Base-by-base conservation (phyloP, 2,113 vertebrate species). In the Onychorhynchus coronatus region DNA sequence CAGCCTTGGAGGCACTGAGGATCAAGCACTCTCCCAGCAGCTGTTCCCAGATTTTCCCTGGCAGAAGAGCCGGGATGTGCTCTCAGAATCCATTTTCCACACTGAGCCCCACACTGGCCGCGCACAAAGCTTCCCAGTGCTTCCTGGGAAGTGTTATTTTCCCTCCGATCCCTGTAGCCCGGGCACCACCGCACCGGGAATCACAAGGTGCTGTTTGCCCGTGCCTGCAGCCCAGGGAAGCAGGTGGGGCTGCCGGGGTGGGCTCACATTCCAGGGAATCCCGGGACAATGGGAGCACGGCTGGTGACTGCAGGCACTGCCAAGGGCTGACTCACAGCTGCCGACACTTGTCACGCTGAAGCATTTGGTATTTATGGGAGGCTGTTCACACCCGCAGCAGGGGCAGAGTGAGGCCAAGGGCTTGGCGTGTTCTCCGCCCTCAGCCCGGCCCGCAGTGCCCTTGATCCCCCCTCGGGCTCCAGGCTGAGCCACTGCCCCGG, bases 251-350 rank as follows among this genome's bases (percentile, higher is more conserved):
- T 30, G 71, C 41, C 1, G 1, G 28, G 15, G 49, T 31, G 91
- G 86, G 80, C 81, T 75, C 46, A 1, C 65, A 23, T 78, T 94
- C 81, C 91, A 44, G 74, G 74, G 67, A 39, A 58, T 68, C 65
- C 78, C 5, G 3, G 74, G 73, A 79, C 83, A 82, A 87, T 24
- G 80, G 68, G 21, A 12, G 49, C 70, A 6, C 2, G 87, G 68
- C 62, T 76, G n/a, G 53, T 50, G 68, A 2, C 3, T 18, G 66
- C 82, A 46, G 63, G 79, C 70, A 25, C 61, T 83, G 95, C 79
- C 41, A 68, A 65, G 61, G 92, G 89, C 89, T 89, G 93, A 77
- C 65, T 92, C 91, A 61, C 80, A 91, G 91, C 84, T 91, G 88
- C 91, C 56, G 68, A 59, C 78, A 68, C 75, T 88, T 91, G 91